These are phyloP conservation scores for Corynorhinus townsendii DNA, from an alignment of 2,113 vertebrate species.

Conservation along the genomic window DNA sequence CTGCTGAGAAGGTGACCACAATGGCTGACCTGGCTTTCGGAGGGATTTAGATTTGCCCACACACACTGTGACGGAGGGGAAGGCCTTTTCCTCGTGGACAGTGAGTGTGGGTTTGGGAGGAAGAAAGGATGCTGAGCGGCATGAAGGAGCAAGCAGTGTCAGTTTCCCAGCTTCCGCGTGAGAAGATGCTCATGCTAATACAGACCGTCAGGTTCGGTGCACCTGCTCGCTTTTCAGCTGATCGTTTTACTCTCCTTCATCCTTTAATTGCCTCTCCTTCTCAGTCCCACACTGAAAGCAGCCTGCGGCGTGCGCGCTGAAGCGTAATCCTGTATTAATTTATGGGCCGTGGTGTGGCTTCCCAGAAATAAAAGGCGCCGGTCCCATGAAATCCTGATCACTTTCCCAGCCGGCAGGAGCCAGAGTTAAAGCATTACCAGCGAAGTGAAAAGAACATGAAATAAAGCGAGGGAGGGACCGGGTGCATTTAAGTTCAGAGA, in stretches of 20 bases:
- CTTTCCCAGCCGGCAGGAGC: slow-evolving; percentile 64
- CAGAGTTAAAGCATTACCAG: slow-evolving; percentile 59
- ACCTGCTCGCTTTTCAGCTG: slow-evolving; percentile 49
- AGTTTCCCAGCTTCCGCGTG: background rate
- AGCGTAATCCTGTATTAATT: slow-evolving; percentile 67
- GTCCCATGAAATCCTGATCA: slow-evolving; percentile 66
- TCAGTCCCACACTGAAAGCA: slow-evolving; percentile 65
- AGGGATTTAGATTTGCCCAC: background rate
- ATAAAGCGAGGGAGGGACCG: slow-evolving; percentile 50
- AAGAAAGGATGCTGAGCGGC: background rate
- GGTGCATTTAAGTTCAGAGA: slow-evolving; percentile 40
- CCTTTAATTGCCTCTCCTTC: slow-evolving; percentile 63
- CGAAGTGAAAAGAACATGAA: slow-evolving; percentile 68
- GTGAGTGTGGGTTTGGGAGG: background rate
- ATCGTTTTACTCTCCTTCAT: slow-evolving; percentile 47
- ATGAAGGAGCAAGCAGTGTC: background rate
- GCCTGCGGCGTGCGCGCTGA: slow-evolving; percentile 55
- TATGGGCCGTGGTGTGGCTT: slow-evolving; percentile 49
- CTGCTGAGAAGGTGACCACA: background rate
- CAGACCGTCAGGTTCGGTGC: background rate
- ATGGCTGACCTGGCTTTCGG: background rate
- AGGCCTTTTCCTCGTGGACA: background rate
- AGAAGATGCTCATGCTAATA: slow-evolving; percentile 39
- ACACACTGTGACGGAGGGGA: background rate
- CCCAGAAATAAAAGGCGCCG: slow-evolving; percentile 49